Base-by-base conservation (phyloP, 1,140 invertebrate species). In the Sminthurinus signatus region DNA sequence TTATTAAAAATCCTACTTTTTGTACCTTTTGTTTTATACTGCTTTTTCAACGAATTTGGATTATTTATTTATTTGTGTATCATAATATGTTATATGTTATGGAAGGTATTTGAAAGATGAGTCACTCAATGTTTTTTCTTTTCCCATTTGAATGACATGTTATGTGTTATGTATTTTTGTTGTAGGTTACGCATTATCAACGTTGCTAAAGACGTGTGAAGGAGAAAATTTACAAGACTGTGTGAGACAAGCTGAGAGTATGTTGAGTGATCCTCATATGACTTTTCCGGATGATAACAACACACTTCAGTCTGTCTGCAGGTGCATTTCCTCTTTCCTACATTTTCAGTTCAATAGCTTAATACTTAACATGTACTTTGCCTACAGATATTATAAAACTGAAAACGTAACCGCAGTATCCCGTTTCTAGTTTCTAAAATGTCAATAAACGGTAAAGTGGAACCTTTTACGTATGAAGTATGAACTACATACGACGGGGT, bases 301-400 rank as follows among this genome's bases (percentile, higher is more conserved):
- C 15, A 23, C 66, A 17, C 59, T 72, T 1, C 46, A 68, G 14
- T 23, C 44, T 51, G 67, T 69, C n/a, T 72, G 70, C 64, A 64
- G 63, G 70, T 71, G 3, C 19, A 28, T 5, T 17, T 46, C 21
- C 8, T 10, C 21, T 5, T 19, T 10, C 21, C 15, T 19, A 21
- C 44, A 10, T 46, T 17, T 46, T 28, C 5, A 23, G 5, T 10
- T 29, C 19, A 52, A 28, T 19, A 28, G 10, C 5, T 27, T 32
- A 57, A 57, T 52, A 52, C 4, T 28, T 52, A 27, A 27, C 15
- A 23, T 15, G n/a, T n/a, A n/a, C n/a, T n/a, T n/a, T n/a, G n/a
- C n/a, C n/a, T n/a, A n/a, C n/a, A n/a, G n/a, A n/a, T n/a, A n/a
- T n/a, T n/a, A n/a, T n/a, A n/a, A n/a, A n/a, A n/a, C n/a, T n/a